Percentiles rank a stretch among this genome's conserved stretches.
These are phyloP conservation scores for Lasioglossum lativentre DNA, from an alignment of 2,888 invertebrate species.

Conservation along the genomic window DNA sequence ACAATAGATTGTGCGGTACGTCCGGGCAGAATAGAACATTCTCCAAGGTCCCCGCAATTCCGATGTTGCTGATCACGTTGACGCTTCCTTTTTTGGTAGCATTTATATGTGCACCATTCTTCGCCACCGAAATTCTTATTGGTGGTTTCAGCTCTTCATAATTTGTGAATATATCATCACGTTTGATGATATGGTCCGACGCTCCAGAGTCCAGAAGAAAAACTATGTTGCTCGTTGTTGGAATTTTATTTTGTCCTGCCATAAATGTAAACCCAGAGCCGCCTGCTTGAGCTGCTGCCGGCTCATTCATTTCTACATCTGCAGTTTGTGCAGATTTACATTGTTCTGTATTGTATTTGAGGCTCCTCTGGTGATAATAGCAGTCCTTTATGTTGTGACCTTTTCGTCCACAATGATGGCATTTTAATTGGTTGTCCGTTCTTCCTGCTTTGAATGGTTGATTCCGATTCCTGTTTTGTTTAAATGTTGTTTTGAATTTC, in stretches of 20 bases:
- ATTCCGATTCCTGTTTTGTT: background rate
- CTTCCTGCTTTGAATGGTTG: background rate
- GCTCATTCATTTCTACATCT: background rate
- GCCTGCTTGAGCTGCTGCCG: background rate
- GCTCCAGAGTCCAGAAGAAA: constrained; percentile 9
- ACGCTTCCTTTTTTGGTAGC: background rate
- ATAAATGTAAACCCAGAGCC: background rate
- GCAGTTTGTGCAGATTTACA: background rate
- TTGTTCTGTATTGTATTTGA: background rate
- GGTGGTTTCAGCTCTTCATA: background rate
- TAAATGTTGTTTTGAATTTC: background rate
- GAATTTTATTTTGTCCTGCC: background rate
- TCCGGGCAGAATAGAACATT: constrained; percentile 7
- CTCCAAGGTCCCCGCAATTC: background rate
- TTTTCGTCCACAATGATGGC: too few species aligned
- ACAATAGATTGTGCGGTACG: constrained; percentile 3
- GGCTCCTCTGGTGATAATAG: background rate
- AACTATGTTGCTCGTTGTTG: background rate
- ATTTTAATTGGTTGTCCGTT: background rate
- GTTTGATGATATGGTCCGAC: background rate
- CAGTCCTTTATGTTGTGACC: too few species aligned
- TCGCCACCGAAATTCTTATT: background rate
- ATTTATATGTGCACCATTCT: background rate
- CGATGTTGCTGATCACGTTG: background rate
- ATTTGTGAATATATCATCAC: background rate